Evolutionary conservation across 2,888 invertebrate genomes (phyloP).

Genomic region (Herminia tarsipennalis): DNA sequence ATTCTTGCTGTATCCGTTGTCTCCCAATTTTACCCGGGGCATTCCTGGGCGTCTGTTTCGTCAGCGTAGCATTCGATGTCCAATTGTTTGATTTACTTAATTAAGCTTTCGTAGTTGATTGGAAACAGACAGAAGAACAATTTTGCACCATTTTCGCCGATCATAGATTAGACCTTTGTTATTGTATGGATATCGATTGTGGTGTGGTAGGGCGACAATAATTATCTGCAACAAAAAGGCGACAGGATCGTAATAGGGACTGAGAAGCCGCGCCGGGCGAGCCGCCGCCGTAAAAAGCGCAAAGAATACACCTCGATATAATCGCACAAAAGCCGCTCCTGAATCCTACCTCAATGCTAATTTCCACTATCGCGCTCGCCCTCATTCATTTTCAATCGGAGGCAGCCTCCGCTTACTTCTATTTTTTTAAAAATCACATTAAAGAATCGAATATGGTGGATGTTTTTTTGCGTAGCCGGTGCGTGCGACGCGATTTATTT

Average conservation of each 20-base stretch:
- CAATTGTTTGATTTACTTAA: too few species aligned
- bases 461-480: slow-evolving; percentile 76
- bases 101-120: too few species aligned
- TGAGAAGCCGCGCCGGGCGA: slow-evolving; percentile 70
- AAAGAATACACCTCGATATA: slow-evolving; percentile 86
- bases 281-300: slow-evolving; percentile 82
- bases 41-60: too few species aligned
- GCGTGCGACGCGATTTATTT: slow-evolving; percentile 85
- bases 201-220: slow-evolving; percentile 66
- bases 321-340: slow-evolving; percentile 85
- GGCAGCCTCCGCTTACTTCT: slow-evolving; percentile 78
- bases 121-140: too few species aligned
- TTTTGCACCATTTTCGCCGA: background rate
- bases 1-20: too few species aligned
- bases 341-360: slow-evolving; percentile 85
- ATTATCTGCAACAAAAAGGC: slow-evolving; percentile 81
- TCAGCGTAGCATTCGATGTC: too few species aligned
- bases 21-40: too few species aligned
- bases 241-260: slow-evolving; percentile 78
- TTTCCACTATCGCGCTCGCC: slow-evolving; percentile 85
- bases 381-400: slow-evolving; percentile 86
- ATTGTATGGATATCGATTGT: slow-evolving; percentile 44
- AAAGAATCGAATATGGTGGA: slow-evolving; percentile 85
- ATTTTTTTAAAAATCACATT: slow-evolving; percentile 84
- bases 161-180: slow-evolving; percentile 7